Base-by-base conservation (phyloP, 2,113 vertebrate species). In the Propithecus coquereli region DNA sequence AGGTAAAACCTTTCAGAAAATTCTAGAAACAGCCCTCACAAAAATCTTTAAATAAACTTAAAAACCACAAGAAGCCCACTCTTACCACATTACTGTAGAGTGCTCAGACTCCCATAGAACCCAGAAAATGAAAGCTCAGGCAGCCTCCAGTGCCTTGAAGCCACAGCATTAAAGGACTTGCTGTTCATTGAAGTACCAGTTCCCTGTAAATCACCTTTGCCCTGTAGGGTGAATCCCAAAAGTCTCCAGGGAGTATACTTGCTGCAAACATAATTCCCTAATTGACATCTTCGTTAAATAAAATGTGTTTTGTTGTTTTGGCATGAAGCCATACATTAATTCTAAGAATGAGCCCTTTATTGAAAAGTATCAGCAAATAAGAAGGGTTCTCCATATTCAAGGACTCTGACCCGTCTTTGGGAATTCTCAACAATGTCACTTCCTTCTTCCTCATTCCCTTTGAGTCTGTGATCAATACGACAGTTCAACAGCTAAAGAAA, bases 31-130 rank as follows among this genome's bases (percentile, higher is more conserved):
- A 76, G 4, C 20, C 27, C 8, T 96, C 61, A 34, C 3, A 32
- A n/a, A 95, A 82, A 32, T 80, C 34, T 76, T 63, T 88, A 74
- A 91, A 91, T 70, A 88, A 93, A 91, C 43, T 45, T 43, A 27
- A 86, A 86, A 73, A 12, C n/a, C 73, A 83, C 16, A 71, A 65
- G 86, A 73, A 59, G 25, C 16, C 59, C 18, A 61, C 23, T 91
- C 68, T 61, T 59, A 34, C 91, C 30, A 85, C 32, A 68, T 71
- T 50, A 52, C 2, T 13, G 18, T n/a, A 47, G 27, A 88, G 54
- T n/a, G 27, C 43, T 47, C 79, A 70, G 68, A 71, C 37, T n/a
- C 61, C 65, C 23, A 8, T 16, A 68, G 57, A 91, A 50, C 17
- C 47, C 47, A 61, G 47, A 74, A 54, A 71, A 79, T 34, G 25